phyloP scores from a whole-genome alignment of 2,113 vertebrate genomes.

The Euleptes europaea region DNA sequence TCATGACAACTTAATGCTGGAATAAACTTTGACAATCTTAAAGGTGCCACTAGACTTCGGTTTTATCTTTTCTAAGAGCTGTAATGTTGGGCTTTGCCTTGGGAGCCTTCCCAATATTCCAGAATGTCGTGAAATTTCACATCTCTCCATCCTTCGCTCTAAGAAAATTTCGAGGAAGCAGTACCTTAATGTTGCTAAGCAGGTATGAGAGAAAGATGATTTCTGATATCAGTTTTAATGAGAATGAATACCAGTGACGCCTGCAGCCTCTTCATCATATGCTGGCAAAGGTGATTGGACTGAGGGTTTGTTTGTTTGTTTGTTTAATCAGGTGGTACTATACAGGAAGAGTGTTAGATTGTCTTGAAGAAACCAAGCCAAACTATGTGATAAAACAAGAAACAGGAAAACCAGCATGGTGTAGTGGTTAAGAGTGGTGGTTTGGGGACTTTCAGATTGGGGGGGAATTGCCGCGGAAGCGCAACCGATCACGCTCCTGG shows the following conservation, averaged over 20 bases:
- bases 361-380: not conserved
- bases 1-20: no score
- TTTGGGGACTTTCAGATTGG: no score
- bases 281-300: not conserved
- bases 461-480: no score
- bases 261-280: conserved; percentile 12
- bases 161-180: not conserved
- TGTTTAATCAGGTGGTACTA: not conserved
- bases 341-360: not conserved
- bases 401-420: no score
- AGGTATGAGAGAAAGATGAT: not conserved
- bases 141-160: not conserved
- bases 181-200: not conserved
- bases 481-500: no score
- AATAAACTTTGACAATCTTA: no score
- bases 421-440: no score
- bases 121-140: not conserved
- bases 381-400: not conserved
- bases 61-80: not conserved
- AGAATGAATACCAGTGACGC: not conserved
- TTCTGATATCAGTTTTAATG: conserved; percentile 3
- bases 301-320: not conserved
- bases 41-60: no score
- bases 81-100: not conserved
- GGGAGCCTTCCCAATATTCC: not conserved